Percentiles rank a stretch among this genome's conserved stretches.
Conservation (phyloP, 1,140 invertebrate species). For the Heliconius congener region DNA sequence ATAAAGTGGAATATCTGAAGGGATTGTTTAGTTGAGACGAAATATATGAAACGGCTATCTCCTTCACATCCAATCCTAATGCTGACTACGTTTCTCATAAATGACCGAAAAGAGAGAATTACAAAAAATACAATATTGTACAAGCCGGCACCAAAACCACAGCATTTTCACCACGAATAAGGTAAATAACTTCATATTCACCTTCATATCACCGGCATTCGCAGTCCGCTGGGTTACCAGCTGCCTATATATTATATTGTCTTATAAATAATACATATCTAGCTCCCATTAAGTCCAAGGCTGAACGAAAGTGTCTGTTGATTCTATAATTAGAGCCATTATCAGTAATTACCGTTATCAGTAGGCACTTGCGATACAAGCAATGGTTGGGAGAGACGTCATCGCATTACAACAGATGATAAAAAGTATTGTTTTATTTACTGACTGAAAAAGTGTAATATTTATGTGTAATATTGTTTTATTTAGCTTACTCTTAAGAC, state of each 20-base stretch:
- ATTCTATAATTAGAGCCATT: constrained; percentile 26
- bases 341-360: constrained; percentile 30
- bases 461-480: not conserved
- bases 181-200: not conserved
- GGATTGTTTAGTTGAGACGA: too few species aligned
- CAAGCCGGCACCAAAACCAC: too few species aligned
- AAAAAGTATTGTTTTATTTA: not conserved
- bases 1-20: too few species aligned
- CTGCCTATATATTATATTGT: not conserved
- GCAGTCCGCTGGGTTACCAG: not conserved
- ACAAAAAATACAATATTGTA: too few species aligned
- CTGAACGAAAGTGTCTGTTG: constrained; percentile 2
- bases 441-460: not conserved
- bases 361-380: constrained; percentile 25
- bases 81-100: too few species aligned
- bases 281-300: constrained; percentile 9
- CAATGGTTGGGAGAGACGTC: constrained; percentile 15
- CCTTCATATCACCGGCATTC: not conserved
- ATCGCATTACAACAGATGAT: constrained; percentile 6
- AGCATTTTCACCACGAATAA: not conserved
- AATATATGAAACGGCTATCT: too few species aligned
- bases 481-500: too few species aligned
- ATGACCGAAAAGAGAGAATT: too few species aligned
- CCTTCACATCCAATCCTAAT: too few species aligned
- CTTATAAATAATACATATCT: constrained; percentile 9